Conservation (phyloP, 37 sponge, comb jelly and placozoan species). For the Bolinopsis microptera region DNA sequence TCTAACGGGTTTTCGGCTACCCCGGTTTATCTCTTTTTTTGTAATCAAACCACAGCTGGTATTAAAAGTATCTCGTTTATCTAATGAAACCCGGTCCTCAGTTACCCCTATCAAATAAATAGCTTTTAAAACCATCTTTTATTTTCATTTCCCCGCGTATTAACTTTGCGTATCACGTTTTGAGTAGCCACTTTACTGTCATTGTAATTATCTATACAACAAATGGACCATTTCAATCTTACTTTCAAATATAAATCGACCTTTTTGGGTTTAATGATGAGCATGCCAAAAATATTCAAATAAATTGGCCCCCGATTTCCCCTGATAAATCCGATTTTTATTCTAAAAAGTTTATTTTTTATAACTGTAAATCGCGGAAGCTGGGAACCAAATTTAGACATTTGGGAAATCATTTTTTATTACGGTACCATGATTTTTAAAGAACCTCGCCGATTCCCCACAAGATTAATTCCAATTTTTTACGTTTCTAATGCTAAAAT, state of each 20-base stretch:
- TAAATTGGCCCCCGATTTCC: background rate
- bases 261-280: background rate
- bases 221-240: background rate
- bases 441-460: background rate
- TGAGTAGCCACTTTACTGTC: background rate
- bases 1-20: background rate
- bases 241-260: background rate
- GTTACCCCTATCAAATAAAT: background rate
- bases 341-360: background rate
- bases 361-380: background rate
- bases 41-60: background rate
- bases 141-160: background rate
- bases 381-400: background rate
- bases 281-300: background rate
- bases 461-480: background rate
- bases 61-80: background rate
- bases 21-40: background rate
- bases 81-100: background rate
- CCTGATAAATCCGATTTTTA: constrained; percentile 6
- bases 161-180: background rate
- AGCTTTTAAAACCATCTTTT: background rate
- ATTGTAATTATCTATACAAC: background rate
- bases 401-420: background rate
- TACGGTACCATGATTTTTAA: background rate
- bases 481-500: background rate